Evolutionary conservation across 2,888 invertebrate species (phyloP).

Genomic region (Drosophila imparisetae): DNA sequence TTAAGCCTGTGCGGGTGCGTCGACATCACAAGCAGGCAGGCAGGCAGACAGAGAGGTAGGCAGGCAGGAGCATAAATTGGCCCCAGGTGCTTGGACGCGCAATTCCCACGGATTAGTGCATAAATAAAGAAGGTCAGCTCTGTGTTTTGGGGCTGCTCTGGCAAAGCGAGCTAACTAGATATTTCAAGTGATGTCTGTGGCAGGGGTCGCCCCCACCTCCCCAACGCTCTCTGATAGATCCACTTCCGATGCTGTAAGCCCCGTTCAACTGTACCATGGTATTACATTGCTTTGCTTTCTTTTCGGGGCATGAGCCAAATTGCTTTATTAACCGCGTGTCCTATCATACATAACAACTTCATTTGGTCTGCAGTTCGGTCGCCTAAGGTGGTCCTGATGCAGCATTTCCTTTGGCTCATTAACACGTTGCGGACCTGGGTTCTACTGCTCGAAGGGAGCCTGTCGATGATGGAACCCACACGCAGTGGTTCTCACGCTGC

Average conservation of each 20-base stretch:
- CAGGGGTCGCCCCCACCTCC: slow-evolving; percentile 33
- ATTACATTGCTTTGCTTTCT: slow-evolving; percentile 16
- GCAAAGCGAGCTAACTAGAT: slow-evolving; percentile 64
- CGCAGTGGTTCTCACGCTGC: slow-evolving; percentile 82
- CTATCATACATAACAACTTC: slow-evolving; percentile 58
- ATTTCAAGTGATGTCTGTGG: slow-evolving; percentile 54
- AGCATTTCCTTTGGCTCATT: slow-evolving; percentile 81
- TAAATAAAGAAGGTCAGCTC: slow-evolving; percentile 78
- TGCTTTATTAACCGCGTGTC: slow-evolving; percentile 62
- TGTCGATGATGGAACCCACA: slow-evolving; percentile 73
- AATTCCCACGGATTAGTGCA: slow-evolving; percentile 78
- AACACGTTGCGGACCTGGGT: slow-evolving; percentile 62
- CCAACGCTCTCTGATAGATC: background rate
- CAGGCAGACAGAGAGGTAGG: background rate
- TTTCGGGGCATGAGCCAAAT: slow-evolving; percentile 43
- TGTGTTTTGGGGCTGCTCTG: slow-evolving; percentile 37
- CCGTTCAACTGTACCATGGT: slow-evolving; percentile 17
- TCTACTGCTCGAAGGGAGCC: background rate
- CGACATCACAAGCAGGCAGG: slow-evolving; percentile 24
- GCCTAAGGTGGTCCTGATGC: slow-evolving; percentile 66
- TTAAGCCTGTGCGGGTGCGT: slow-evolving; percentile 61
- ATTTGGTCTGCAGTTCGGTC: slow-evolving; percentile 38
- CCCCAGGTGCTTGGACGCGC: slow-evolving; percentile 73
- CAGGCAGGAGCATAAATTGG: slow-evolving; percentile 67
- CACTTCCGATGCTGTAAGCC: slow-evolving; percentile 28